Base-by-base conservation (phyloP, 1,140 invertebrate species). In the Zaprionus ghesquierei region DNA sequence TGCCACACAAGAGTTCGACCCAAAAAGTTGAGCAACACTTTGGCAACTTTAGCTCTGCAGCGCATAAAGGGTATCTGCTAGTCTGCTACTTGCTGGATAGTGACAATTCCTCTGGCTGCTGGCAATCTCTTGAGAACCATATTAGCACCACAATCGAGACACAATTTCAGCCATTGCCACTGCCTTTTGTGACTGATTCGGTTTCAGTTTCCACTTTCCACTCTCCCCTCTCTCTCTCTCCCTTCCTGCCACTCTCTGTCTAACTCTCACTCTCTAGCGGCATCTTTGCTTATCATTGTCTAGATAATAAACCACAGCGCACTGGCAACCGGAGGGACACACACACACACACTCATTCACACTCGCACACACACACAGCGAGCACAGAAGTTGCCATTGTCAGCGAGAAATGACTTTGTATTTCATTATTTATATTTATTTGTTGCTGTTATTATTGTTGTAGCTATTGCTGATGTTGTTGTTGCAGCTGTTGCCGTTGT, bases 351-450 rank as follows among this genome's bases (percentile, higher is more conserved):
- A 27, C 9, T 59, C 18, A 44, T 15, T 27, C 60, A 23, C 29
- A n/a, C n/a, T n/a, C n/a, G n/a, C n/a, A n/a, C 29, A 25, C 27
- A 54, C 6, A 46, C 15, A 44, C 3, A 33, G 25, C 54, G 22
- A 35, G 23, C 31, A n/a, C n/a, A 20, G 33, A 23, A 68, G 77
- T 71, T 72, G 35, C 9, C 77, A 80, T 85, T 86, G 81, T 86
- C 81, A 75, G 70, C 75, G 50, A 65, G 62, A 73, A 82, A 81
- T 76, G 81, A 86, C 71, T 86, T 86, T 81, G 81, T 87, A 68
- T 79, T 86, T 65, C 78, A 86, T 85, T 86, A 86, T 86, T 81
- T 86, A 86, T 86, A 81, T 87, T 87, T 85, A 87, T 87, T 85
- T 86, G 68, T 71, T 68, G 53, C 54, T 69, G 61, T 73, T 49